phyloP scores from a whole-genome alignment of 1,140 invertebrate species.

The Thalassaphorura encarpata region DNA sequence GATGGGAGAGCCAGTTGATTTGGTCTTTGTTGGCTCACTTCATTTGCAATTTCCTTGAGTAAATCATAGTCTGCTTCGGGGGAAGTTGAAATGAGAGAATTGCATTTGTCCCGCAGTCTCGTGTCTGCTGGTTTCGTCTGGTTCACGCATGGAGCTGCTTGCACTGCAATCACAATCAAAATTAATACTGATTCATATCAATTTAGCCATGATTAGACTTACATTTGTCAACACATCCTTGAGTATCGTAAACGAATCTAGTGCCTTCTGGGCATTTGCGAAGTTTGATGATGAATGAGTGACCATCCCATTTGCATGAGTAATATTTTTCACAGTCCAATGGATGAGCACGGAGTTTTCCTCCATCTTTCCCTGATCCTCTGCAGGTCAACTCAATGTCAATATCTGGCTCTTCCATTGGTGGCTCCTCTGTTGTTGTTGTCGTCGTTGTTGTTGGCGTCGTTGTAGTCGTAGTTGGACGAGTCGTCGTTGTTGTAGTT shows the following conservation, averaged over 20 bases:
- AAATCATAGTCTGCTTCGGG: too few relatives aligned
- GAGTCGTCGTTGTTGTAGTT: not conserved
- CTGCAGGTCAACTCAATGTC: slow-evolving; percentile 25
- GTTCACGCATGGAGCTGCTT: too few relatives aligned
- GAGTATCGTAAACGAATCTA: slow-evolving; percentile 23
- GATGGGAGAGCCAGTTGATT: too few relatives aligned
- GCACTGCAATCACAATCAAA: too few relatives aligned
- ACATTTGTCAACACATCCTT: slow-evolving; percentile 19
- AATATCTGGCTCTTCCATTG: slow-evolving; percentile 5
- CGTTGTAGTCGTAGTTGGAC: not conserved
- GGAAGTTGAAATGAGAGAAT: too few relatives aligned
- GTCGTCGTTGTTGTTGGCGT: too few relatives aligned
- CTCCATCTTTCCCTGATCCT: slow-evolving; percentile 8
- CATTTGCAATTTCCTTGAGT: too few relatives aligned
- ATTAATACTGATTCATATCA: too few relatives aligned
- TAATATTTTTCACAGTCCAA: slow-evolving; percentile 29
- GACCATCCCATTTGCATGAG: slow-evolving; percentile 25
- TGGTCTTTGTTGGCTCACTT: too few relatives aligned
- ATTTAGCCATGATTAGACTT: too few relatives aligned
- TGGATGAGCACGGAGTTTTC: slow-evolving; percentile 27
- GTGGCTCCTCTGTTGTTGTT: slow-evolving; percentile 4
- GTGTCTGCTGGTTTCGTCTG: too few relatives aligned
- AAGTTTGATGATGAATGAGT: slow-evolving; percentile 26
- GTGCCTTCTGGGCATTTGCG: slow-evolving; percentile 21
- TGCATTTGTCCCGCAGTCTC: too few relatives aligned